Conservation (phyloP, 2,797 vertebrate genomes). For the Cyprinodon diabolis region DNA sequence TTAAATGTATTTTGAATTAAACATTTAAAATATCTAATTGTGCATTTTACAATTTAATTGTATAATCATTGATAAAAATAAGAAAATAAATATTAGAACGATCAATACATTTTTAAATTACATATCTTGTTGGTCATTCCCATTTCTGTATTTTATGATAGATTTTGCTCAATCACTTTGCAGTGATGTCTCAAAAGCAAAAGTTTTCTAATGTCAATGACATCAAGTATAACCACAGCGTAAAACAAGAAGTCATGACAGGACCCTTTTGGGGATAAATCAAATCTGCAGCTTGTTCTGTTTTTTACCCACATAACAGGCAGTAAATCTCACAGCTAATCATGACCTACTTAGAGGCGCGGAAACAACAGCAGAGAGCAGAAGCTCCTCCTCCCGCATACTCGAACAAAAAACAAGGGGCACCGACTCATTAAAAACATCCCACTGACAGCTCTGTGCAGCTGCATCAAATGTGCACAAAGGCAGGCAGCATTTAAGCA, state of each 20-base stretch:
- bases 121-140: no score
- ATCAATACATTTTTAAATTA: no score
- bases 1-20: no score
- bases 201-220: not conserved
- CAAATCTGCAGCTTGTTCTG: not conserved
- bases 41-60: no score
- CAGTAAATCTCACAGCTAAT: slow-evolving; percentile 57
- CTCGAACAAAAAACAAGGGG: slow-evolving; percentile 16
- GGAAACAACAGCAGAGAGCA: slow-evolving; percentile 17
- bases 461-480: not conserved
- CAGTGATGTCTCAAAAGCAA: not conserved
- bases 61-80: no score
- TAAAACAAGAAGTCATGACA: not conserved
- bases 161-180: no score
- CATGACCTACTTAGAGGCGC: slow-evolving; percentile 70
- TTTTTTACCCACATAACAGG: slow-evolving; percentile 31
- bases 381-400: slow-evolving; percentile 45
- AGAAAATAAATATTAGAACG: no score
- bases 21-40: no score
- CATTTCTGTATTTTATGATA: no score
- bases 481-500: not conserved
- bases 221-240: not conserved
- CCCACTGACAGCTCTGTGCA: not conserved
- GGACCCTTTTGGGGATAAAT: not conserved
- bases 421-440: not conserved